phyloP scores from a whole-genome alignment of 2,888 invertebrate species.

The Lutraria lutraria region DNA sequence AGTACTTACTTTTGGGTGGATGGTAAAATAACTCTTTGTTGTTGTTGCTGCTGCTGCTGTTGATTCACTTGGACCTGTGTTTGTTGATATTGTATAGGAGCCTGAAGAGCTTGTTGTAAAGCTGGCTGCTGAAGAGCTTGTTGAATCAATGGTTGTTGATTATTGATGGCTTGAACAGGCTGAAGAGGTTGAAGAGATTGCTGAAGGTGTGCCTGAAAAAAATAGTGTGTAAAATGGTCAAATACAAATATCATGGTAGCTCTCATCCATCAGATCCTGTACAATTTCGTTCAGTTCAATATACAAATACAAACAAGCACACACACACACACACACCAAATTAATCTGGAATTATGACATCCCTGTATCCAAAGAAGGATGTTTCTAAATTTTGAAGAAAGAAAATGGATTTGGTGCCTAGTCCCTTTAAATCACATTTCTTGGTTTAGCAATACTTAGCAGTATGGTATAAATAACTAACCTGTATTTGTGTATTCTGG shows the following conservation, averaged over 20 bases:
- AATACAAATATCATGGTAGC: no score
- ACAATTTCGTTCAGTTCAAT: background rate
- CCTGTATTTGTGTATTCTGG: conserved; percentile 57
- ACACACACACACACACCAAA: no score
- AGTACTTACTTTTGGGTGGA: conserved; percentile 73
- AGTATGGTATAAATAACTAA: background rate
- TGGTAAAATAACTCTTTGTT: conserved; percentile 75
- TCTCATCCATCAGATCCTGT: background rate
- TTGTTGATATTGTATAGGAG: conserved; percentile 59
- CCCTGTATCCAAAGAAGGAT: no score
- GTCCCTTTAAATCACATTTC: no score
- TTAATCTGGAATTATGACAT: no score
- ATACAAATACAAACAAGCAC: no score
- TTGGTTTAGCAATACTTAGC: no score
- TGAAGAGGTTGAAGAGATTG: conserved; percentile 59
- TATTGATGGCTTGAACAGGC: conserved; percentile 52
- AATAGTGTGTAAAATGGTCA: background rate
- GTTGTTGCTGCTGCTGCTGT: conserved; percentile 59
- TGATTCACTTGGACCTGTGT: conserved; percentile 13
- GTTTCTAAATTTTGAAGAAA: no score
- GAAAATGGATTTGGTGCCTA: no score
- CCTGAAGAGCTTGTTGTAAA: conserved; percentile 53
- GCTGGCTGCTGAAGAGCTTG: conserved; percentile 59
- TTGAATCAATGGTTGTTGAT: conserved; percentile 60
- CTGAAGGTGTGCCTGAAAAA: conserved; percentile 58